Conservation (phyloP, 2,888 invertebrate genomes). For the Zaprionus bogoriensis region DNA sequence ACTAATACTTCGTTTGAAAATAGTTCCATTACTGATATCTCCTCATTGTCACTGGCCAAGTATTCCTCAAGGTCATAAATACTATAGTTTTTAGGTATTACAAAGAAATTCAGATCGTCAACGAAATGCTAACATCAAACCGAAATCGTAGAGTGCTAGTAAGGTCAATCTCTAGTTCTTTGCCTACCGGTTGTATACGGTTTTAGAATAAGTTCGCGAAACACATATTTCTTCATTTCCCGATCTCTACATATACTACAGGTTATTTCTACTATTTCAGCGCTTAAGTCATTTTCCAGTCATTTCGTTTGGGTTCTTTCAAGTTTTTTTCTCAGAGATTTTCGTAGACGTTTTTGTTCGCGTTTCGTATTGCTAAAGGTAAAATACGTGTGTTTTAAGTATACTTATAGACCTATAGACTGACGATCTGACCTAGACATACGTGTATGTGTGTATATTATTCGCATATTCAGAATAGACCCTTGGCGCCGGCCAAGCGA, state of each 20-base stretch:
- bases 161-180: not conserved
- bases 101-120: not conserved
- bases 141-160: not conserved
- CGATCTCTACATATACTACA: not conserved
- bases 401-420: not conserved
- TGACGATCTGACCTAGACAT: not conserved
- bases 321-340: constrained; percentile 13
- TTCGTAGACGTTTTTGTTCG: constrained; percentile 15
- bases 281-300: constrained; percentile 11
- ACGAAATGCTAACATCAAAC: too few species aligned
- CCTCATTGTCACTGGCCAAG: too few species aligned
- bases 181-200: not conserved
- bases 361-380: constrained; percentile 16
- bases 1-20: too few species aligned
- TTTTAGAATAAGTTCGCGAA: not conserved
- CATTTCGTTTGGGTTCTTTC: constrained; percentile 24
- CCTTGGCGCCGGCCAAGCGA: constrained; percentile 76
- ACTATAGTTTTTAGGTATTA: not conserved
- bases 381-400: constrained; percentile 16
- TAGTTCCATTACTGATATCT: too few species aligned
- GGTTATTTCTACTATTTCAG: constrained; percentile 4
- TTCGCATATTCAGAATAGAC: constrained; percentile 66
- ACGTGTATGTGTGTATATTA: constrained; percentile 21
- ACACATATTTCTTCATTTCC: not conserved
- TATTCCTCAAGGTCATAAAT: not conserved